Percentiles rank a stretch among this genome's conserved stretches.
Evolutionary conservation across 1,140 invertebrate species (phyloP).

Genomic region (Trissolcus basalis): DNA sequence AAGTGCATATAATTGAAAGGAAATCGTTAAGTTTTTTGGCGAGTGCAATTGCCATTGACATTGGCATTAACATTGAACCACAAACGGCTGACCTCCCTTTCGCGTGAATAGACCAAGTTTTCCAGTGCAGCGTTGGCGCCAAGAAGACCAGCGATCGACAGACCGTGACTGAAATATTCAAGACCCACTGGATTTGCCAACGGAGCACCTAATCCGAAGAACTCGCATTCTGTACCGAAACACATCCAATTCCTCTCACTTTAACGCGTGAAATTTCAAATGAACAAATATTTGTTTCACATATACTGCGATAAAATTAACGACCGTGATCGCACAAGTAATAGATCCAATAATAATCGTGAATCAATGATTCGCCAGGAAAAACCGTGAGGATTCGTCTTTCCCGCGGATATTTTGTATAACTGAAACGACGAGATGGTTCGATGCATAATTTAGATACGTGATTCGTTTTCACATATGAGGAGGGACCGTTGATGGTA

Average conservation of each 20-base stretch:
- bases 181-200: constrained; percentile 58
- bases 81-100: constrained; percentile 57
- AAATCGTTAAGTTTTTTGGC: background rate
- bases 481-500: constrained; percentile 33
- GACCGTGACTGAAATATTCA: constrained; percentile 63
- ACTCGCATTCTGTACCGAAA: constrained; percentile 54
- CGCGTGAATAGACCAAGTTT: constrained; percentile 50
- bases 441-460: constrained; percentile 50
- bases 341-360: no score
- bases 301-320: constrained; percentile 29
- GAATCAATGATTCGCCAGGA: no score
- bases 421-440: constrained; percentile 17
- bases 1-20: background rate
- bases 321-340: no score
- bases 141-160: constrained; percentile 55
- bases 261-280: constrained; percentile 48
- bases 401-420: constrained; percentile 17
- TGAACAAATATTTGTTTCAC: constrained; percentile 53
- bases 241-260: constrained; percentile 42
- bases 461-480: constrained; percentile 30
- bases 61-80: constrained; percentile 38
- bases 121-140: constrained; percentile 39
- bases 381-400: background rate
- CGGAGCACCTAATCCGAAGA: constrained; percentile 59
- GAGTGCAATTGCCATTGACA: constrained; percentile 18